Evolutionary conservation across 1,140 invertebrate species (phyloP).

Genomic region (roundworm (Caenorhabditis elegans)): DNA sequence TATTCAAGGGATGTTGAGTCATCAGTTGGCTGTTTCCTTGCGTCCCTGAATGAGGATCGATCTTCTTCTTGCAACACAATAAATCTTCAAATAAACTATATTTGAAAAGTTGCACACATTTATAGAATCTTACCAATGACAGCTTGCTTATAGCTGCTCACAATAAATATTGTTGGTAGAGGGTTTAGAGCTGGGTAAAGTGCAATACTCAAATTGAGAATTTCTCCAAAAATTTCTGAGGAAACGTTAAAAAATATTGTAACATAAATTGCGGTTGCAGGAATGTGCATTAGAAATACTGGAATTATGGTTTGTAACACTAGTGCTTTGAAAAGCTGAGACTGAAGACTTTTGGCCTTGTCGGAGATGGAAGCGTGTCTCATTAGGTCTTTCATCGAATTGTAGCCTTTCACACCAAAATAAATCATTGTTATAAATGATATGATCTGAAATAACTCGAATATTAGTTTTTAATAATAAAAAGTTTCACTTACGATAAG

Average conservation of each 20-base stretch:
- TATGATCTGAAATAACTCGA: neutral
- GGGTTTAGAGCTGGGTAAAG: neutral
- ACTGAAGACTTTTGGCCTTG: neutral
- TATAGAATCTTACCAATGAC: neutral
- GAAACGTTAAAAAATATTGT: neutral
- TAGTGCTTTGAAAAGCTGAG: neutral
- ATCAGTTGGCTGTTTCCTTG: too few species aligned
- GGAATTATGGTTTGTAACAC: neutral
- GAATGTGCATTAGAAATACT: neutral
- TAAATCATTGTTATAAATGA: neutral
- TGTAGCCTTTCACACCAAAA: neutral
- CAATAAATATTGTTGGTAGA: neutral
- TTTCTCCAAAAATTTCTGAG: neutral
- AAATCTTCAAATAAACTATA: too few species aligned
- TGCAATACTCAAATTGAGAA: neutral
- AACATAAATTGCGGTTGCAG: neutral
- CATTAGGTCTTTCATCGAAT: neutral
- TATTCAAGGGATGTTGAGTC: too few species aligned
- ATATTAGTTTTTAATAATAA: neutral
- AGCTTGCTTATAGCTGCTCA: neutral
- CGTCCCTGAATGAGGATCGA: too few species aligned
- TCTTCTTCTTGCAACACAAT: too few species aligned
- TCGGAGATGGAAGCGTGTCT: neutral
- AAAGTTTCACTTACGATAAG: neutral
- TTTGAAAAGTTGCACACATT: too few species aligned